phyloP scores from a whole-genome alignment of 1,140 invertebrate species.

The Drosophila equinoxialis region DNA sequence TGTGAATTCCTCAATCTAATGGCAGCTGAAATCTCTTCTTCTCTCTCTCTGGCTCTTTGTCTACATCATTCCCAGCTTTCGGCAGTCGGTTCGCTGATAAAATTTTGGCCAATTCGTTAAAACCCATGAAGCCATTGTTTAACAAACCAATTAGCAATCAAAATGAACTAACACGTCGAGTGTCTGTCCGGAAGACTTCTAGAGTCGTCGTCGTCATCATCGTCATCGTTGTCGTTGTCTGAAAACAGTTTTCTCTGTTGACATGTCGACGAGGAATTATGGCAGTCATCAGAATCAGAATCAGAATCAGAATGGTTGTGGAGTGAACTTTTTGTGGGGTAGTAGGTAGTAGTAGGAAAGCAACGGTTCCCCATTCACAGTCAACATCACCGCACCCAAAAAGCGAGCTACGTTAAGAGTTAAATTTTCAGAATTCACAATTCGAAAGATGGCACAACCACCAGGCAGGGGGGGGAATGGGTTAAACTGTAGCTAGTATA shows the following conservation, averaged over 20 bases:
- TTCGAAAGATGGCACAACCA: constrained; percentile 71
- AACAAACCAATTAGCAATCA: constrained; percentile 83
- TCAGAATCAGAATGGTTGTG: constrained; percentile 4
- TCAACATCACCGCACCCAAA: constrained; percentile 48
- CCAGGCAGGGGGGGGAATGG: not conserved
- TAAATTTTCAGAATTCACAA: constrained; percentile 81
- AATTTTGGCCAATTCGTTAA: constrained; percentile 82
- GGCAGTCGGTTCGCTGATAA: constrained; percentile 49
- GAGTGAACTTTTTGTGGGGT: not conserved
- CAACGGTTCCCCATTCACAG: constrained; percentile 3
- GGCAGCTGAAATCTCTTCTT: too few species aligned
- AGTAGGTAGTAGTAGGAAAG: too few species aligned
- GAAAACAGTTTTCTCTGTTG: constrained; percentile 52
- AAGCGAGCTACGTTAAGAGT: constrained; percentile 66
- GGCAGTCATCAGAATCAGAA: constrained; percentile 41
- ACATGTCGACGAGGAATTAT: constrained; percentile 78
- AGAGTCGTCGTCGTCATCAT: not conserved
- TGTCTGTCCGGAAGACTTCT: constrained; percentile 14
- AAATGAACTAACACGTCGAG: constrained; percentile 78
- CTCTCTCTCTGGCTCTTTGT: too few species aligned
- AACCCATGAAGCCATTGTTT: constrained; percentile 75
- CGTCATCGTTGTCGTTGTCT: not conserved
- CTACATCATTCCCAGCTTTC: constrained; percentile 8
- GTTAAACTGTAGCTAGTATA: not conserved
- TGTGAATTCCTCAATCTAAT: too few species aligned